These are phyloP conservation scores for Gila robusta DNA, from an alignment of 2,797 vertebrate species.

Conservation along the genomic window DNA sequence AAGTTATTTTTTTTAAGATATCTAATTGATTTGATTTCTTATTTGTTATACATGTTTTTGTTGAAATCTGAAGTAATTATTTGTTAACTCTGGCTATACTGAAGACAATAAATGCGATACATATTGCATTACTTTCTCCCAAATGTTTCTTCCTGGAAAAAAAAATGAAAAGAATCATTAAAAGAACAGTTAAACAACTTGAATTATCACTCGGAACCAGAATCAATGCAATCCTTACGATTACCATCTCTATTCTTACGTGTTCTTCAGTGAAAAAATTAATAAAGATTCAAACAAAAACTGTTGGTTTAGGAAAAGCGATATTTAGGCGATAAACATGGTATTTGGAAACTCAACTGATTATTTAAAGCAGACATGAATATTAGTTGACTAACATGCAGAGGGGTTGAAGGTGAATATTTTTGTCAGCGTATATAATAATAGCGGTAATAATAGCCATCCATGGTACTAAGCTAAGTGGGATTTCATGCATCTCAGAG, in stretches of 20 bases:
- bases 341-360: not conserved
- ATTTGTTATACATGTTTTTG: not conserved
- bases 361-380: slow-evolving; percentile 45
- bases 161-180: not conserved
- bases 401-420: slow-evolving; percentile 60
- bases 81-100: not conserved
- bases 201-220: not conserved
- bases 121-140: not conserved
- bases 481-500: slow-evolving; percentile 65
- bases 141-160: not conserved
- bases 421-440: slow-evolving; percentile 54
- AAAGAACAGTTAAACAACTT: not conserved
- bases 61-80: not conserved
- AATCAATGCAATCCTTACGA: not conserved
- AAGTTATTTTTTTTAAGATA: not conserved
- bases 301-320: not conserved
- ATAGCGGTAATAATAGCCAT: slow-evolving; percentile 65
- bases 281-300: not conserved
- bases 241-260: not conserved
- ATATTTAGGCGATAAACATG: not conserved
- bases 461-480: slow-evolving; percentile 64
- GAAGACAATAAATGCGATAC: not conserved
- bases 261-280: not conserved
- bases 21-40: not conserved
- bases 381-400: slow-evolving; percentile 57